Evolutionary conservation across 2,888 invertebrate genomes (phyloP).

Genomic region (Nephrocerus scutellatus): DNA sequence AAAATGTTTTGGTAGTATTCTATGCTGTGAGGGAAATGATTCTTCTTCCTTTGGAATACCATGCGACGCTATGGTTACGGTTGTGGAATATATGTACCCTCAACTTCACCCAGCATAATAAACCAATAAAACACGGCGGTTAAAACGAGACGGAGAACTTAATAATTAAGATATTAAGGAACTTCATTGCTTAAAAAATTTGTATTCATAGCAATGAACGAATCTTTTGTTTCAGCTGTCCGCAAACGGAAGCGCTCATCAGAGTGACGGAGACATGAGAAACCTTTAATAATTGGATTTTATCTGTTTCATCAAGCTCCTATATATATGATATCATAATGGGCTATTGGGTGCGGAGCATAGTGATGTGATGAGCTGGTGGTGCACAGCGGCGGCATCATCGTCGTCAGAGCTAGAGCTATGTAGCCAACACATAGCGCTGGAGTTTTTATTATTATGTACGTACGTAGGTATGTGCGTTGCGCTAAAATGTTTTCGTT

Average conservation of each 20-base stretch:
- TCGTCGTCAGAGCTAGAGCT: too few species aligned
- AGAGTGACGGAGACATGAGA: constrained; percentile 37
- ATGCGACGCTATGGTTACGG: too few species aligned
- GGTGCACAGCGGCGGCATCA: too few species aligned
- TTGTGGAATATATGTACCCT: too few species aligned
- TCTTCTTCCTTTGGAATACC: too few species aligned
- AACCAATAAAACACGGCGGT: too few species aligned
- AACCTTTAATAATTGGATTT: constrained; percentile 48
- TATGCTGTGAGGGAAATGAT: too few species aligned
- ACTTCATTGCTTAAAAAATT: too few species aligned
- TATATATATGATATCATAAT: constrained; percentile 43
- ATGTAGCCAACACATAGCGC: too few species aligned
- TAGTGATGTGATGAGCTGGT: too few species aligned
- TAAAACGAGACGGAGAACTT: constrained; percentile 14
- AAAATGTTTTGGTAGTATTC: too few species aligned
- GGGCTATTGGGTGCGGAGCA: constrained; percentile 28
- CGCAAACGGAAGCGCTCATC: constrained; percentile 27
- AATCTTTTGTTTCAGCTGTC: constrained; percentile 41
- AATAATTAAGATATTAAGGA: constrained; percentile 32
- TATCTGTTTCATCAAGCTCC: constrained; percentile 46
- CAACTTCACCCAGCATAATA: too few species aligned
- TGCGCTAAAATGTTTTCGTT: constrained; percentile 1
- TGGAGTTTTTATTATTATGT: constrained; percentile 9
- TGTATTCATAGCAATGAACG: constrained; percentile 48
- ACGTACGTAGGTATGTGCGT: constrained; percentile 12